Evolutionary conservation across 2,888 invertebrate genomes (phyloP), one percentile per base, ranked within the genome.

Genomic region (Piscicola geometra): DNA sequence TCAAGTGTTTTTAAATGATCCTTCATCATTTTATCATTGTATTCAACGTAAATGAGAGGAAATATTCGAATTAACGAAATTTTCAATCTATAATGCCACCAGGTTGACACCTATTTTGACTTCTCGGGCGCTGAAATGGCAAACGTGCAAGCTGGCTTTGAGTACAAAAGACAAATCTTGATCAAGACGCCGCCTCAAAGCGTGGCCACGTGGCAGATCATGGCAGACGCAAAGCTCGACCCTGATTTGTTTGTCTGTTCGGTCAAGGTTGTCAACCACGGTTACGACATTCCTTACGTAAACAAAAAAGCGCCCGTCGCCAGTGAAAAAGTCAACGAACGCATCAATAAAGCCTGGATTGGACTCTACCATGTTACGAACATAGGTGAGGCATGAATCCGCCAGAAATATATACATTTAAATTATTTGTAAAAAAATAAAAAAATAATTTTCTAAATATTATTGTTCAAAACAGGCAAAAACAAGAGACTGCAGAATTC

Each of bases 341-440:
- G 60, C n/a, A 56, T 18, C 25, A n/a, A 56, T n/a, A 56, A 56
- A 21, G 82, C 82, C 80, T 84, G 28, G 83, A 82, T 78, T 81
- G 82, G 12, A 35, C 66, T 77, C n/a, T 67, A 75, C 41, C 60
- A 71, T 25, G 50, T 77, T 35, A 71, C 77, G n/a, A 77, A 77
- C 66, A 67, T 77, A n/a, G 77, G 77, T 77, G 32, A 21, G 71
- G 18, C 9, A n/a, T n/a, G n/a, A n/a, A n/a, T 32, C 5, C n/a
- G 33, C 68, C 9, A 32, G 28, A 25, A 32, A 18, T 15, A 18
- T 21, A 50, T 21, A n/a, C n/a, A n/a, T n/a, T n/a, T n/a, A n/a
- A n/a, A n/a, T n/a, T n/a, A n/a, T n/a, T 28, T 12, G 2, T 52
- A 15, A 21, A 32, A 41, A n/a, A 33, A 33, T 35, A 35, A n/a